phyloP scores from a whole-genome alignment of 2,113 vertebrate species.

The Ailurus styani region DNA sequence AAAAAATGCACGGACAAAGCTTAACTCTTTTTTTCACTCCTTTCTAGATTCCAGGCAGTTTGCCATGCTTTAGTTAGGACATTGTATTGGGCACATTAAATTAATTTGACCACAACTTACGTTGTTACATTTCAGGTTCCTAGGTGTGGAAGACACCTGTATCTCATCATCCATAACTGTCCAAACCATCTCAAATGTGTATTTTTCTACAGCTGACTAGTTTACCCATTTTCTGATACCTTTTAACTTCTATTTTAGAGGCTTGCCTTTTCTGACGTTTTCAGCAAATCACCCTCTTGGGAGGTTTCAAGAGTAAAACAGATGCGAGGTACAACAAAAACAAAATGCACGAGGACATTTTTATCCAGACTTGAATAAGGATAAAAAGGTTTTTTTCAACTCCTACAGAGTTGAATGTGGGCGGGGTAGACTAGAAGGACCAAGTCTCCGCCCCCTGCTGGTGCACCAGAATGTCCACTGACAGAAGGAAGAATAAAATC shows the following conservation, averaged over 20 bases:
- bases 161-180: background rate
- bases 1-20: no score
- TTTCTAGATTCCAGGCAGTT: background rate
- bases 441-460: no score
- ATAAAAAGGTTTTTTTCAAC: background rate
- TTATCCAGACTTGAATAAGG: background rate
- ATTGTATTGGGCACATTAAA: fast-evolving
- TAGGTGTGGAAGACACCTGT: background rate
- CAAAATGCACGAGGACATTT: background rate
- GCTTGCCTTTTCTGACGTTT: background rate
- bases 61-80: background rate
- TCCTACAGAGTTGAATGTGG: background rate
- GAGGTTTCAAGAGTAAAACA: background rate
- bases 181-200: no score
- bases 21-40: background rate
- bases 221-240: background rate
- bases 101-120: background rate
- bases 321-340: background rate
- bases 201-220: background rate
- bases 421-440: background rate
- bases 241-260: background rate
- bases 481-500: background rate
- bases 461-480: background rate
- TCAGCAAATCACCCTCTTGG: background rate
- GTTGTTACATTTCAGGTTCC: background rate